Conservation (phyloP, 2,888 invertebrate genomes). For the Plebejus anna region DNA sequence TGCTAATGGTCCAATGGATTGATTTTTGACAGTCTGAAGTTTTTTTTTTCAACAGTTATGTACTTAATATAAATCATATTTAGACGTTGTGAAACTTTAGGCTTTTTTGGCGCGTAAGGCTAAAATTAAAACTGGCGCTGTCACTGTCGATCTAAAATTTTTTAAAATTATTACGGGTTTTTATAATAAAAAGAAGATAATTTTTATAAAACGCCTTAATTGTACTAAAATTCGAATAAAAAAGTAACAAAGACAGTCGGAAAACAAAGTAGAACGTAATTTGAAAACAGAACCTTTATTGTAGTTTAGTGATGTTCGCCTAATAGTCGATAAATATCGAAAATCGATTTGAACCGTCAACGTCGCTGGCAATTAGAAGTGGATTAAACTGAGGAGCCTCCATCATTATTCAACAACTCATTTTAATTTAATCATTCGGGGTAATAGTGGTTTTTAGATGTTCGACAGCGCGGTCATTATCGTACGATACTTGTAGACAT, state of each 20-base stretch:
- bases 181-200: no score
- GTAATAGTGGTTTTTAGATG: constrained; percentile 66
- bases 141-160: no score
- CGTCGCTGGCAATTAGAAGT: constrained; percentile 34
- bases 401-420: constrained; percentile 64
- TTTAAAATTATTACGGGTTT: no score
- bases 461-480: constrained; percentile 70
- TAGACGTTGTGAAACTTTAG: no score
- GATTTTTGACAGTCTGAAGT: background rate
- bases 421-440: constrained; percentile 72
- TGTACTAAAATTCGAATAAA: background rate
- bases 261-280: background rate
- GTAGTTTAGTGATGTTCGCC: constrained; percentile 22
- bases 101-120: no score
- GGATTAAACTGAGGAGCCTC: constrained; percentile 43
- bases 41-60: background rate
- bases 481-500: constrained; percentile 48
- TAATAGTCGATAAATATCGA: constrained; percentile 34
- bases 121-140: no score
- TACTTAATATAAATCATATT: no score
- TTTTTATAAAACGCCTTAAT: background rate
- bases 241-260: background rate
- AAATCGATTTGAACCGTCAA: constrained; percentile 31
- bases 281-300: background rate
- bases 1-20: background rate